phyloP scores from a whole-genome alignment of 1,140 invertebrate species.

The Anastrepha obliqua region DNA sequence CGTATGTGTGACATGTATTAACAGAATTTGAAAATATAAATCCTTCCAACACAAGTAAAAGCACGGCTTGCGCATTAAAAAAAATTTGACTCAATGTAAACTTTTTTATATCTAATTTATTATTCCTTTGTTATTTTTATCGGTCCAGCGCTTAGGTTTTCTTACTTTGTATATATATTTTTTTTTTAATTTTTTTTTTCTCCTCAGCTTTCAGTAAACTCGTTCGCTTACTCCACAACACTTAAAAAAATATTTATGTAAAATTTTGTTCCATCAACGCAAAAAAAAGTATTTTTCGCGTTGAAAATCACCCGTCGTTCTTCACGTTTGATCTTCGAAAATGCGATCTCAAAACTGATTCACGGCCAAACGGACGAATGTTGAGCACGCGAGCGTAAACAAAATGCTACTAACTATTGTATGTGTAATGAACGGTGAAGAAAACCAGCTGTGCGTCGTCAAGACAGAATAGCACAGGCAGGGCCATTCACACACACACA shows the following conservation, averaged over 20 bases:
- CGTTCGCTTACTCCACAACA: neutral
- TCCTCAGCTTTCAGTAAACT: neutral
- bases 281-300: slow-evolving; percentile 18
- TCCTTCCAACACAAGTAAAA: too few relatives aligned
- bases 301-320: slow-evolving; percentile 25
- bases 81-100: too few relatives aligned
- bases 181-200: neutral
- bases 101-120: too few relatives aligned
- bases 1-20: too few relatives aligned
- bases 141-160: neutral
- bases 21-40: too few relatives aligned
- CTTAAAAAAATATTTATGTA: neutral
- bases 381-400: slow-evolving; percentile 40
- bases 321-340: slow-evolving; percentile 43
- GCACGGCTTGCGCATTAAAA: too few relatives aligned
- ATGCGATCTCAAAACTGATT: slow-evolving; percentile 51
- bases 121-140: too few relatives aligned
- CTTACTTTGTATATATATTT: neutral
- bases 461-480: slow-evolving; percentile 23
- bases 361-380: slow-evolving; percentile 40
- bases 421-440: neutral
- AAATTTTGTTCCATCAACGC: neutral
- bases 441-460: slow-evolving; percentile 44
- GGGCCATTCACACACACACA: neutral
- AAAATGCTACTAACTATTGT: slow-evolving; percentile 37